Evolutionary conservation across 2,113 vertebrate genomes (phyloP).

Genomic region (Prinia subflava): DNA sequence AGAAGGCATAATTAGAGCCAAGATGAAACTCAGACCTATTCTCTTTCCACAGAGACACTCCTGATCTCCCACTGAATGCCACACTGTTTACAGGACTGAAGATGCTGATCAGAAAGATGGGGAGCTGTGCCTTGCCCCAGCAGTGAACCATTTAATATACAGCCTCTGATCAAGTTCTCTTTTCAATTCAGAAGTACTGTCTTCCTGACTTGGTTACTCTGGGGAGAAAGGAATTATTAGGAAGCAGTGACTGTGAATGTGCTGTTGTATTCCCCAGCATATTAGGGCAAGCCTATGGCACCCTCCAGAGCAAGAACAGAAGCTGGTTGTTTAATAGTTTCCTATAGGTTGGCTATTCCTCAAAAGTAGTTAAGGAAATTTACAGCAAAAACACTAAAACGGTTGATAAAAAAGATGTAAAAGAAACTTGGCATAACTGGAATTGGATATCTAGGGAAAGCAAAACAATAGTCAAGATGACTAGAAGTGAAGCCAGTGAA

Average conservation of each 20-base stretch:
- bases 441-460: not conserved
- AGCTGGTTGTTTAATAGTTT: not conserved
- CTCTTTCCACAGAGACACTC: not conserved
- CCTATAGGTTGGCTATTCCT: not conserved
- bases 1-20: not conserved
- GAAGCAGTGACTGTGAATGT: not conserved
- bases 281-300: not conserved
- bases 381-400: not conserved
- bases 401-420: not conserved
- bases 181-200: not conserved
- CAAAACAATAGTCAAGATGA: not conserved
- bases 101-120: not conserved
- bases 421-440: not conserved
- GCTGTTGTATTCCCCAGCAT: not conserved
- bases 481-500: not conserved
- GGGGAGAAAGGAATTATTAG: not conserved
- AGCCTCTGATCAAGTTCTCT: not conserved
- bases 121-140: not conserved
- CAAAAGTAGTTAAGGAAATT: not conserved
- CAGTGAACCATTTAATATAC: not conserved
- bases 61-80: not conserved
- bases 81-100: not conserved
- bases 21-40: not conserved
- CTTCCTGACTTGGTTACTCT: not conserved
- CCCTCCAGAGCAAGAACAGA: fast-evolving